A percentile compares a stretch with the other conserved stretches of the same genome.
phyloP scores from a whole-genome alignment of 1,140 invertebrate genomes.

The Hormaphis cornu region DNA sequence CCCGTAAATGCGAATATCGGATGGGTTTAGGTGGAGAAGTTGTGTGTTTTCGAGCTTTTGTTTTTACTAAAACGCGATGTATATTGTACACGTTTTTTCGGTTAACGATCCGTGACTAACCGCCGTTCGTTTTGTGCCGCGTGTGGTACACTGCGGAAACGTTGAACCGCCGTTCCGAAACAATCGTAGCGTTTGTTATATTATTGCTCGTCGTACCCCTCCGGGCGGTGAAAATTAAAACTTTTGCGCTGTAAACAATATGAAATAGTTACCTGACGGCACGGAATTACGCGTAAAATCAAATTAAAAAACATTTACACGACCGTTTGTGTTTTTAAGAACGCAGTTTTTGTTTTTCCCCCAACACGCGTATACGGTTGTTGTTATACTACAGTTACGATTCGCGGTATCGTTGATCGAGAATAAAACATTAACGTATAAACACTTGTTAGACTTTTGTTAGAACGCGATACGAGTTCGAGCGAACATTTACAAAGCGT shows the following conservation, averaged over 20 bases:
- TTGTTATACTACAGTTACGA: too few species aligned
- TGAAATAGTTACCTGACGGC: background rate
- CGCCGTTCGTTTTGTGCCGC: conserved; percentile 8
- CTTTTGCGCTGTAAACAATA: background rate
- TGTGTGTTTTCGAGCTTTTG: background rate
- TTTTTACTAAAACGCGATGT: background rate
- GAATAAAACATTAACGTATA: too few species aligned
- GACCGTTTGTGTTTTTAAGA: too few species aligned
- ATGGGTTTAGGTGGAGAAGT: too few species aligned
- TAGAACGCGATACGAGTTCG: too few species aligned
- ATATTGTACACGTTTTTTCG: background rate
- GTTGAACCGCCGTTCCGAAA: conserved; percentile 12
- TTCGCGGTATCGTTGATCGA: too few species aligned
- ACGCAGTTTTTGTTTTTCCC: too few species aligned
- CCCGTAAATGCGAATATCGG: background rate
- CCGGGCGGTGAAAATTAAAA: background rate
- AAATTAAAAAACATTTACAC: too few species aligned
- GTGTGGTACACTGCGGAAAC: background rate
- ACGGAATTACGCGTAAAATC: background rate
- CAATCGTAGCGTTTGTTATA: conserved; percentile 11
- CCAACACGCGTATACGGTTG: too few species aligned
- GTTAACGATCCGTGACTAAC: conserved; percentile 25
- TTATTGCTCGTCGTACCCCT: too few species aligned
- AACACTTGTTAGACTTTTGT: too few species aligned
- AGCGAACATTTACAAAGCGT: too few species aligned